Evolutionary conservation across 2,797 vertebrate genomes (phyloP).

Genomic region (Psittacula derbiana): DNA sequence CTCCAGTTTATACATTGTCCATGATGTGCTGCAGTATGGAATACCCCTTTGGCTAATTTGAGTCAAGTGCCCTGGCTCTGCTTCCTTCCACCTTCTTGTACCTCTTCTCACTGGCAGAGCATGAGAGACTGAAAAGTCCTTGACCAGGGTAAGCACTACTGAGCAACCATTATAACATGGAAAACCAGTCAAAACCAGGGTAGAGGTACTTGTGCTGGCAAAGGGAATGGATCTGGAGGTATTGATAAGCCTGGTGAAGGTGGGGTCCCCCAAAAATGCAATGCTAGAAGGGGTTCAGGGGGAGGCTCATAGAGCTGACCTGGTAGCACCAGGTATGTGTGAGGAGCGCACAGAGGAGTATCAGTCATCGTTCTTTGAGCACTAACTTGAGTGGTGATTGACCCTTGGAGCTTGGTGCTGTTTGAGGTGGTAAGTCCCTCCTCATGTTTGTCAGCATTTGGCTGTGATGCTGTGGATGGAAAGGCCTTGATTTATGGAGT

Average conservation of each 20-base stretch:
- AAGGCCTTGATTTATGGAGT: neutral
- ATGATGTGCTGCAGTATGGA: neutral
- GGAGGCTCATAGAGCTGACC: neutral
- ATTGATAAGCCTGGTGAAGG: fast-evolving
- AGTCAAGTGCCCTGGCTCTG: neutral
- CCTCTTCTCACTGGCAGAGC: neutral
- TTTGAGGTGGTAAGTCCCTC: neutral
- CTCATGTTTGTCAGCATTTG: fast-evolving
- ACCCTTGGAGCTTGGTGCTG: neutral
- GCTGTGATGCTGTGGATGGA: neutral
- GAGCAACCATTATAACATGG: neutral
- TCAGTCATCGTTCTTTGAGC: fast-evolving
- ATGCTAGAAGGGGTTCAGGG: fast-evolving
- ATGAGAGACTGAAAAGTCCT: neutral
- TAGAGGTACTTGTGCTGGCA: neutral
- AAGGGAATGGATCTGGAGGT: neutral
- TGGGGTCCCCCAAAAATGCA: neutral
- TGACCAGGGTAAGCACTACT: neutral
- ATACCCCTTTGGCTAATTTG: neutral
- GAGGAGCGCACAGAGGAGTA: fast-evolving
- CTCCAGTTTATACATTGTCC: neutral
- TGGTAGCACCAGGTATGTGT: neutral
- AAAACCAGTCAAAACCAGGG: neutral
- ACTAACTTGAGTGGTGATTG: fast-evolving
- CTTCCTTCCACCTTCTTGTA: neutral